Base-by-base conservation (phyloP, 2,113 vertebrate genomes). In the Natator depressus region DNA sequence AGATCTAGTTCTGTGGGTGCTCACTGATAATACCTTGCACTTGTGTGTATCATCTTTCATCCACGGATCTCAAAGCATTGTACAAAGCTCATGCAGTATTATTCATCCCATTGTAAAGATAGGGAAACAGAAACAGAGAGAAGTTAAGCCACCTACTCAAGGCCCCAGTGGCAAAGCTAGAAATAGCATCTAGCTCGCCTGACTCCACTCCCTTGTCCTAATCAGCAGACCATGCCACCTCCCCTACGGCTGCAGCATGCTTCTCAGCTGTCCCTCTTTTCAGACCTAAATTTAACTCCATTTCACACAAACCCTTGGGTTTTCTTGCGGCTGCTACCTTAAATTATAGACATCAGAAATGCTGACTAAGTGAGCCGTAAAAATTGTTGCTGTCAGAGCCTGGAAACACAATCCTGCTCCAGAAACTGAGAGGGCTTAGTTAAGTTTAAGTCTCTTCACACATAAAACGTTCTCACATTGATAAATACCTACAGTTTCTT, bases 221-320 rank as follows among this genome's bases (percentile, higher is more conserved):
- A 87, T 89, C 35, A 83, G 91, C 93, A 89, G 46, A 55, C 80
- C 53, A 55, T 55, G 81, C 42, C 65, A 10, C 27, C 16, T 90
- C 53, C 9, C 88, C 82, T 16, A 16, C 51, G 9, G 84, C 47
- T 17, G 5, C 72, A 17, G 35, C 80, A 4, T n/a, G 17, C 35
- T 38, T 87, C 95, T 94, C 72, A 95, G 82, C 84, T 89, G 65
- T 59, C 62, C 35, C 29, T 84, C n/a, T 87, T 88, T 90, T 93
- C 65, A 38, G 90, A 89, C 65, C 42, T 96, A 83, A 91, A 82
- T 90, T 84, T 94, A 90, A 49, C 25, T 93, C n/a, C 1, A 1
- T 94, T 93, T 93, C 87, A 89, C 42, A 62, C 10, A n/a, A 78
- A 38, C 65, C n/a, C 54, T 89, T 95, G 65, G 47, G 57, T 92